Base-by-base conservation (phyloP, 2,797 vertebrate species). In the Tapera naevia region DNA sequence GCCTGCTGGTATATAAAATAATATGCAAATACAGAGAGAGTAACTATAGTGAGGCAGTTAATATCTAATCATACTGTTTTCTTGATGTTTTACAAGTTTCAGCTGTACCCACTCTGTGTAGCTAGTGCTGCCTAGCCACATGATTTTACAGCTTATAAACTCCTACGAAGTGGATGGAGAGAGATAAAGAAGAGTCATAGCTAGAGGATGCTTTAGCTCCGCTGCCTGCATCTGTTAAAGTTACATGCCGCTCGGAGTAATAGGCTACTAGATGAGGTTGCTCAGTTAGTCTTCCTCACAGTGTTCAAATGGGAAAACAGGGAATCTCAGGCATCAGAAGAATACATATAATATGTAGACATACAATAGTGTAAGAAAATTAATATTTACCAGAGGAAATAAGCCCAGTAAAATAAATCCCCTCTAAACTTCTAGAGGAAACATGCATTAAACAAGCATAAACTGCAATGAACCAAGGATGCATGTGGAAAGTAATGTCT, bases 281-380 rank as follows among this genome's bases (percentile, higher is more conserved):
- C 41, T 81, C 46, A 23, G 41, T 60, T 54, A 43, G 17, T 60
- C 70, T 71, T 75, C 24, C 46, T 41, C 50, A 73, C 32, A 13
- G 25, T 56, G 71, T 23, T 35, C 41, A 66, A 56, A 37, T 23
- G n/a, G 32, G 39, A 81, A 76, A 86, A 69, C 22, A 41, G 45
- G 45, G 51, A 70, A 70, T 58, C 46, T 23, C 24, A 51, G 28
- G 25, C 50, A 28, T 69, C 43, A 53, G 50, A 51, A 50, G 32
- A 73, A 45, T 51, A 43, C 3, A 5, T 48, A n/a, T 24, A 64
- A 35, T 30, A 6, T 0, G 0, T 56, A 78, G 8, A 8, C 61
- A 19, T 33, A 19, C 56, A 56, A 45, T 13, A 61, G 19, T 43
- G 4, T 46, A 61, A 62, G 50, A 89, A 69, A 80, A 54, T 39